These are phyloP conservation scores for Perccottus glenii DNA, from an alignment of 2,113 vertebrate genomes.

Conservation along the genomic window DNA sequence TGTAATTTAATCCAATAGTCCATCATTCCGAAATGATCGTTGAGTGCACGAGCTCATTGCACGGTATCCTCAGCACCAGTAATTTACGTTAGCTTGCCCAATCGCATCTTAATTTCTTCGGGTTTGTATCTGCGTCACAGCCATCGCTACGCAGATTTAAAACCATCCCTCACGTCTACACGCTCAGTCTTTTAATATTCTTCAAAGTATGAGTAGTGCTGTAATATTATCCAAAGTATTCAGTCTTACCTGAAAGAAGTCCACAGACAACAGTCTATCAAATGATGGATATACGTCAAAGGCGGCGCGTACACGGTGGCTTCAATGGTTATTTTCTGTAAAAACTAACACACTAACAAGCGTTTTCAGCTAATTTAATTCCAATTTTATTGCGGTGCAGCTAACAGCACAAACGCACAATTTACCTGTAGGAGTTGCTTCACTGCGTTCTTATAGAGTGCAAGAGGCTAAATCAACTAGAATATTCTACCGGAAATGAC, in stretches of 20 bases:
- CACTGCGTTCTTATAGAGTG: slow-evolving; percentile 69
- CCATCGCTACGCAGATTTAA: background rate
- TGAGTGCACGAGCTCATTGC: background rate
- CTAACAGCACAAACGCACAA: background rate
- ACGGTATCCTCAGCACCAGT: background rate
- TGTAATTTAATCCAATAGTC: no score
- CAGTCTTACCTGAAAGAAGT: background rate
- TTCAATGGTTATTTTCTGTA: background rate
- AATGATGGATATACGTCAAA: background rate
- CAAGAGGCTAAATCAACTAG: slow-evolving; percentile 41
- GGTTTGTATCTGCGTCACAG: background rate
- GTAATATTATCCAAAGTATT: background rate
- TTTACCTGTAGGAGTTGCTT: slow-evolving; percentile 42
- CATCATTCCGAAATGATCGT: no score
- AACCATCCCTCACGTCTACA: background rate
- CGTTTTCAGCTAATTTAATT: background rate
- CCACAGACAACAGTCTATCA: background rate
- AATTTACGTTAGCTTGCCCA: no score
- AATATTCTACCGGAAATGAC: slow-evolving; percentile 83
- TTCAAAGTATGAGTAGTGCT: no score
- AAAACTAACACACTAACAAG: background rate
- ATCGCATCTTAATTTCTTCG: background rate
- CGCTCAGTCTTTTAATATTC: no score
- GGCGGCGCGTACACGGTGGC: background rate
- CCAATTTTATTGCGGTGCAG: background rate